A percentile compares a stretch with the other conserved stretches of the same genome.
Evolutionary conservation across 2,888 invertebrate species (phyloP).

Genomic region (Ennomos fuscantarius): DNA sequence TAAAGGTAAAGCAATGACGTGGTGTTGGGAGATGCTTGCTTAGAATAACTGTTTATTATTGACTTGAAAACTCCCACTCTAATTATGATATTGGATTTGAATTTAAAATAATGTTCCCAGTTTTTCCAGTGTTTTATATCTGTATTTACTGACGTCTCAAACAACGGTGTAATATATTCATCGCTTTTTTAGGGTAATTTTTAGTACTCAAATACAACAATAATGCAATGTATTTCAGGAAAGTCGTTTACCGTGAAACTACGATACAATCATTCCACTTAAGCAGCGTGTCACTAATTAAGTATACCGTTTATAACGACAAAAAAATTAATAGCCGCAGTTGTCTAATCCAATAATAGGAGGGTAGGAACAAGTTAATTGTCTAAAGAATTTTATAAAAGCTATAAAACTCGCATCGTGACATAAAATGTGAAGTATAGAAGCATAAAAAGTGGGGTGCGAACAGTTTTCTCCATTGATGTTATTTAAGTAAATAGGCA

Average conservation of each 20-base stretch:
- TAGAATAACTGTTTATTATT: no score
- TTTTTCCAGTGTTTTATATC: no score
- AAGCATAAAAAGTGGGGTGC: conserved; percentile 71
- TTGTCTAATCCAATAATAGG: conserved; percentile 56
- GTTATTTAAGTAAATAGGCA: conserved; percentile 22
- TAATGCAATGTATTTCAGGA: no score
- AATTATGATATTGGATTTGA: conserved; percentile 7
- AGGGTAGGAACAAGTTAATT: conserved; percentile 73
- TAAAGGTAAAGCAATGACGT: no score
- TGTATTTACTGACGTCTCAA: no score
- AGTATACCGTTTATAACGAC: conserved; percentile 59
- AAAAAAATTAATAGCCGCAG: conserved; percentile 61
- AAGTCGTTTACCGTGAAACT: neutral
- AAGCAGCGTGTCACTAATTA: conserved; percentile 67
- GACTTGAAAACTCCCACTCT: no score
- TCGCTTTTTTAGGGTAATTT: no score
- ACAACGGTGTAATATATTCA: no score
- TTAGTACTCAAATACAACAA: no score
- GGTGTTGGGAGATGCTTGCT: no score
- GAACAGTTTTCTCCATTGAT: conserved; percentile 39
- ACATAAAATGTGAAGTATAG: conserved; percentile 77
- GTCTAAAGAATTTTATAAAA: conserved; percentile 77
- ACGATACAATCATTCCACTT: conserved; percentile 43
- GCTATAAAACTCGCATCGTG: conserved; percentile 76
- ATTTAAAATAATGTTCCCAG: no score